Percentiles rank a stretch among this genome's conserved stretches.
These are phyloP conservation scores for Aradophagus sp. DNA, from an alignment of 1,140 invertebrate genomes.

Conservation along the genomic window DNA sequence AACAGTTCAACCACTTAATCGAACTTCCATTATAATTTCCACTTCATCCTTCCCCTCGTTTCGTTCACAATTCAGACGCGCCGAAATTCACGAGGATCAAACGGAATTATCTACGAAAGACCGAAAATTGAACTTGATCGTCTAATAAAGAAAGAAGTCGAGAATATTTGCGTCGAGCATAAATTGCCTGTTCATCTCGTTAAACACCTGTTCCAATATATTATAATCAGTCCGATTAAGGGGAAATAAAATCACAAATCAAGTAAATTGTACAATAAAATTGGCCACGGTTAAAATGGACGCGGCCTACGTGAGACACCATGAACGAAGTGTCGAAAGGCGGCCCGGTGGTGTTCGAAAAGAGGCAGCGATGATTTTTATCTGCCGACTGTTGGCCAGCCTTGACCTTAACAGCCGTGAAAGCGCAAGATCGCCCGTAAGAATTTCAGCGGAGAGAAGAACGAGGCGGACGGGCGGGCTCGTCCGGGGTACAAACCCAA, in stretches of 20 bases:
- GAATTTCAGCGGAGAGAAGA: slow-evolving; percentile 44
- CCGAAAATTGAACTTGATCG: too few relatives aligned
- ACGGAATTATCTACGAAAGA: too few relatives aligned
- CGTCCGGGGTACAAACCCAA: slow-evolving; percentile 49
- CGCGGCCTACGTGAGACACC: slow-evolving; percentile 27
- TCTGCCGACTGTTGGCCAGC: slow-evolving; percentile 56
- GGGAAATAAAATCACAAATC: slow-evolving; percentile 14
- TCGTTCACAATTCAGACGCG: too few relatives aligned
- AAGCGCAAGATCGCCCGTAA: slow-evolving; percentile 52
- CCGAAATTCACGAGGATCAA: too few relatives aligned
- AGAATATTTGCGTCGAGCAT: too few relatives aligned
- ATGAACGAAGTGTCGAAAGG: slow-evolving; percentile 52
- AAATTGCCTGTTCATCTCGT: too few relatives aligned
- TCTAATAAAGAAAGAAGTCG: too few relatives aligned
- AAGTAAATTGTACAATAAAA: slow-evolving; percentile 27
- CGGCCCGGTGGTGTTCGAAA: slow-evolving; percentile 38
- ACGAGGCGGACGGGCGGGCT: slow-evolving; percentile 45
- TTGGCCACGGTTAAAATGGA: slow-evolving; percentile 9
- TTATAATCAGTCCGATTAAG: not conserved
- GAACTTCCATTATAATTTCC: too few relatives aligned
- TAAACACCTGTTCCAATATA: too few relatives aligned
- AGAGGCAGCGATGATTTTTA: slow-evolving; percentile 53
- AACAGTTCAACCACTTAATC: too few relatives aligned
- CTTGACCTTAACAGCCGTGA: slow-evolving; percentile 63
- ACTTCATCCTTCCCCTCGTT: too few relatives aligned